Base-by-base conservation (phyloP, 2,113 vertebrate species). In the Panthera tigris region DNA sequence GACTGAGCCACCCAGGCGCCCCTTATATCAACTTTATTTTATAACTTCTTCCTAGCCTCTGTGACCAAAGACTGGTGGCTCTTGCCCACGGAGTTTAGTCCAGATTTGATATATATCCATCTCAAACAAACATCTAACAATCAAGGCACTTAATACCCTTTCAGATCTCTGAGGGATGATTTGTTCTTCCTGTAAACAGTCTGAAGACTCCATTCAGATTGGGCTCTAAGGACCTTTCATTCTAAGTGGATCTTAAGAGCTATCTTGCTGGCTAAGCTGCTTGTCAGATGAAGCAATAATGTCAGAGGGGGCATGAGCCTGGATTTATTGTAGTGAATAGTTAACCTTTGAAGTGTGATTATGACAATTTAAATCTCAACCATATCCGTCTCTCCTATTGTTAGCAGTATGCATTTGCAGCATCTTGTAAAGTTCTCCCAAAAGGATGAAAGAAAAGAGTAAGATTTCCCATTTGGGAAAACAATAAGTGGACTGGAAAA, bases 291-390 rank as follows among this genome's bases (percentile, higher is more conserved):
- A 92, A 92, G 50, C 95, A 74, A 1, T 80, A 18, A 63, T 89
- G 78, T 61, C 89, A 83, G 71, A 65, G 68, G 82, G 78, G 73
- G 10, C 16, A 52, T 25, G 19, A 81, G 19, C 74, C 65, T 78
- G 74, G 48, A 25, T 63, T 57, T 68, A 88, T 52, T 89, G 21
- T 55, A 27, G 50, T 31, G 33, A 83, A 68, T 21, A 91, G 81
- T 85, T 85, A 89, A 74, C 73, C 57, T 91, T 79, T 82, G n/a
- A 68, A 61, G 80, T 90, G 29, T 27, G 87, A 57, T 98, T 91
- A 45, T 48, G 81, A 68, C 65, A 41, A 48, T 74, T 95, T 88
- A 65, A 82, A 78, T 84, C 65, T 63, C 88, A 66, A 3, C 45
- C 0, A 1, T 25, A 79, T 65, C 61, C 29, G 6, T 81, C 48